Evolutionary conservation across 2,113 vertebrate species (phyloP).

Genomic region (Xiphorhynchus elegans): DNA sequence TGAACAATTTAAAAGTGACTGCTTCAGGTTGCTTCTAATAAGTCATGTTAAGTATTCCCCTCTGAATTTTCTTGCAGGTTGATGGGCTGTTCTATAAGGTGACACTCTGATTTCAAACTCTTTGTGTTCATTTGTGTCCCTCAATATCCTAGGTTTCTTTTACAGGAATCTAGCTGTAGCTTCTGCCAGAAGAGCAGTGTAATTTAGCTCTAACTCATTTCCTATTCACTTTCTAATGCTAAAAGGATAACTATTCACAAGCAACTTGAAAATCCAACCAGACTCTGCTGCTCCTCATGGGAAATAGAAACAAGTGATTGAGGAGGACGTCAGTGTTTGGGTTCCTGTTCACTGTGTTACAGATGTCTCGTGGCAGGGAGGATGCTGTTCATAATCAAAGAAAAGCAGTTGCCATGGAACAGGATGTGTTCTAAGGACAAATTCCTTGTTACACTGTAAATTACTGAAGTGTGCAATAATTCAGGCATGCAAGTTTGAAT

Average conservation of each 20-base stretch:
- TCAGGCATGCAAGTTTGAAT: background rate
- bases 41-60: constrained; percentile 61
- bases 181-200: constrained; percentile 51
- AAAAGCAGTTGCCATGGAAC: background rate
- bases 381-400: background rate
- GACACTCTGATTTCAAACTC: constrained; percentile 81
- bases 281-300: background rate
- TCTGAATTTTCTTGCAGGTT: constrained; percentile 88
- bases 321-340: background rate
- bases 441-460: background rate
- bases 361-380: background rate
- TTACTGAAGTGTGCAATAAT: background rate
- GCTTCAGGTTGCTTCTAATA: constrained; percentile 11
- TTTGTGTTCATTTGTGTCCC: constrained; percentile 69
- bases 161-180: constrained; percentile 78
- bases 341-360: background rate
- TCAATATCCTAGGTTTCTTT: constrained; percentile 74
- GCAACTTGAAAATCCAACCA: constrained; percentile 61
- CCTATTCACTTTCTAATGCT: constrained; percentile 64
- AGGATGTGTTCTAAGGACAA: background rate
- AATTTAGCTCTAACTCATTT: constrained; percentile 66
- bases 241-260: constrained; percentile 41
- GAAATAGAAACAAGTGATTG: background rate
- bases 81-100: constrained; percentile 86
- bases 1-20: constrained; percentile 9